Percentiles rank a stretch among this genome's conserved stretches.
Conservation (phyloP, 2,113 vertebrate genomes). For the Gracilinanus agilis region DNA sequence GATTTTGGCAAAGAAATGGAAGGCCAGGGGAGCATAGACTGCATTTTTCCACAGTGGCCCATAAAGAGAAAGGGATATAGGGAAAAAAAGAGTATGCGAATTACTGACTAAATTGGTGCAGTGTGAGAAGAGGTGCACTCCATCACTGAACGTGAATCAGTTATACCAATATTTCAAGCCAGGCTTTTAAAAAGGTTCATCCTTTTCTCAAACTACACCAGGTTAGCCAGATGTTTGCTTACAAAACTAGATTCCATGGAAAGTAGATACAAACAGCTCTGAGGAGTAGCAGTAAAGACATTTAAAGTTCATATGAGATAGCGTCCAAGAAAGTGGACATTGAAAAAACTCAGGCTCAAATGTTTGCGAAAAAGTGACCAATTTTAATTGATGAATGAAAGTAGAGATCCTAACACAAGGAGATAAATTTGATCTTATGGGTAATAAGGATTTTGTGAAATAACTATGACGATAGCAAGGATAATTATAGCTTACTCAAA, state of each 20-base stretch:
- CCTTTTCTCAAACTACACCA: not conserved
- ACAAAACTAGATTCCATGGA: not conserved
- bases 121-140: not conserved
- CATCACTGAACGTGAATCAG: not conserved
- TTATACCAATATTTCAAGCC: not conserved
- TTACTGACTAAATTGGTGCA: not conserved
- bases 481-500: not conserved
- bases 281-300: not conserved
- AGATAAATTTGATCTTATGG: not conserved
- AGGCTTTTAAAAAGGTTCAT: not conserved
- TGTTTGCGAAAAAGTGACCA: not conserved
- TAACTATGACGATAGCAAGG: not conserved
- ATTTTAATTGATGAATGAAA: not conserved
- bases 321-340: not conserved
- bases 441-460: not conserved
- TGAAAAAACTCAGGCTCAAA: not conserved
- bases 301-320: not conserved
- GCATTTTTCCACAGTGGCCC: not conserved
- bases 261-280: not conserved
- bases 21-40: not conserved
- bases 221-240: not conserved
- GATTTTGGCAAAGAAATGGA: not conserved
- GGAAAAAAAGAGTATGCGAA: not conserved
- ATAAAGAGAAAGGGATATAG: not conserved
- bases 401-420: not conserved